Percentiles rank a stretch among this genome's conserved stretches.
These are phyloP conservation scores for Myotis davidii DNA, from an alignment of 2,113 vertebrate genomes.

Conservation along the genomic window DNA sequence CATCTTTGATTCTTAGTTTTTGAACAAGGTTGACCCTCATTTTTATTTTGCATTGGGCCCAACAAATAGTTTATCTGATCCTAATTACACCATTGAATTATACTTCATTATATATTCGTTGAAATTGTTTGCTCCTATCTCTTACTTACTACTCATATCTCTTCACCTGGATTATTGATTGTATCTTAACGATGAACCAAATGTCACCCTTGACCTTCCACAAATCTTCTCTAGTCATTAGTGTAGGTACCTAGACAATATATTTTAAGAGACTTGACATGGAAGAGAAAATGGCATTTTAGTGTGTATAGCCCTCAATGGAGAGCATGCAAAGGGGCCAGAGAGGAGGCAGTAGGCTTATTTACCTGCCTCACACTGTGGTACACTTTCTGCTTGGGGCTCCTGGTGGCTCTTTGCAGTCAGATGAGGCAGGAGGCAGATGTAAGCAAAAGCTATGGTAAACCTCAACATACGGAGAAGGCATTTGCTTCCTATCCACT, in stretches of 20 bases:
- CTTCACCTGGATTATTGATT: background rate
- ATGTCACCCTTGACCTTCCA: background rate
- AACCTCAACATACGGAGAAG: background rate
- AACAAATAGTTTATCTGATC: background rate
- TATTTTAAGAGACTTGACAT: background rate
- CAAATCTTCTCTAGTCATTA: background rate
- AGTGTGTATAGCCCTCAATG: background rate
- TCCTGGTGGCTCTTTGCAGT: background rate
- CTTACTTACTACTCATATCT: background rate
- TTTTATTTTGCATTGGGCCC: background rate
- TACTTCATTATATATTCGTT: background rate
- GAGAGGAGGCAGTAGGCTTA: background rate
- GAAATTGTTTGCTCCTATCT: background rate
- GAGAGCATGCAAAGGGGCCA: background rate
- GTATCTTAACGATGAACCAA: background rate
- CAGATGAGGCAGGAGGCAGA: background rate
- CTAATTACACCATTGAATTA: background rate
- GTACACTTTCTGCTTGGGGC: background rate
- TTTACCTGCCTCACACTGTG: background rate
- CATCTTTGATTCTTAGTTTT: constrained; percentile 18
- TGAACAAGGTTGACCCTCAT: background rate
- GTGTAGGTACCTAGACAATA: background rate
- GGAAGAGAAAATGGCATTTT: constrained; percentile 19
- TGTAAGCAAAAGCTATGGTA: background rate
- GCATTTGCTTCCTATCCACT: background rate